Evolutionary conservation across 2,888 invertebrate genomes (phyloP).

Genomic region (Megalurothrips usitatus): DNA sequence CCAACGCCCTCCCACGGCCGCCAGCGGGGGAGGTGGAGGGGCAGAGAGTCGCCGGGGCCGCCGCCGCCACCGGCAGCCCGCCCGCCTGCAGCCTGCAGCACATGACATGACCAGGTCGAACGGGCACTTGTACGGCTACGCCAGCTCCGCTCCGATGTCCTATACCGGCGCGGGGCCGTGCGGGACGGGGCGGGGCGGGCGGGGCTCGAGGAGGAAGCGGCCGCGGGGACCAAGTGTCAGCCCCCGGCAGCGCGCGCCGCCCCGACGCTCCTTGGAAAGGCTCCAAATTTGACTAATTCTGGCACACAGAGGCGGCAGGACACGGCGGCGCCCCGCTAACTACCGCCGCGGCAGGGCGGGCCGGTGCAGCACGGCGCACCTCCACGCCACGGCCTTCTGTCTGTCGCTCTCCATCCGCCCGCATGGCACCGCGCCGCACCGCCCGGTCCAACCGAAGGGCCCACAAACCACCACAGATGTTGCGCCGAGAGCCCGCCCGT

Average conservation of each 20-base stretch:
- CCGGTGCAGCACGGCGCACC: background rate
- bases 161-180: background rate
- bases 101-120: background rate
- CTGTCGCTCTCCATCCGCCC: no score
- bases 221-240: no score
- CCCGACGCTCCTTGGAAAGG: slow-evolving; percentile 3
- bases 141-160: background rate
- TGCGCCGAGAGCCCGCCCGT: background rate
- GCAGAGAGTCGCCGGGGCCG: no score
- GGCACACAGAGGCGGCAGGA: slow-evolving; percentile 1
- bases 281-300: slow-evolving; percentile 24
- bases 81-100: background rate
- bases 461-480: background rate
- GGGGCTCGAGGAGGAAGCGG: background rate
- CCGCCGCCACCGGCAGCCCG: no score
- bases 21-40: no score
- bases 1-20: no score
- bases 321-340: background rate
- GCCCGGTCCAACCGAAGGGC: background rate
- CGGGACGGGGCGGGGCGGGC: background rate
- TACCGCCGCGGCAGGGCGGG: background rate
- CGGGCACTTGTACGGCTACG: background rate
- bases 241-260: background rate
- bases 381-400: background rate
- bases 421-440: background rate